phyloP scores from a whole-genome alignment of 2,888 invertebrate genomes.

The Brenthis daphne region DNA sequence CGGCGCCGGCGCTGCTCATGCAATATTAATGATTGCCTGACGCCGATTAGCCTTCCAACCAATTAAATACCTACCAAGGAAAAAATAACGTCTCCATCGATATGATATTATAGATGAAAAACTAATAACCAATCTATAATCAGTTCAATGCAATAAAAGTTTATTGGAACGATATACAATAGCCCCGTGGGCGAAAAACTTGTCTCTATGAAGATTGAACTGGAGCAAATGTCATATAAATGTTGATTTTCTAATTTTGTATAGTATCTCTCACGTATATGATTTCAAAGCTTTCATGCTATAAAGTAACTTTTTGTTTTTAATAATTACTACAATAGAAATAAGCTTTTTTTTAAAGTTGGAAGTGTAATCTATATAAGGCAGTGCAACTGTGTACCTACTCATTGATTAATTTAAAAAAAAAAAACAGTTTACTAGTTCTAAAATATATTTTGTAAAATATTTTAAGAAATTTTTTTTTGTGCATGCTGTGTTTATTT shows the following conservation, averaged over 20 bases:
- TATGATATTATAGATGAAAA: conserved; percentile 24
- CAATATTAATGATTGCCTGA: conserved; percentile 65
- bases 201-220: background rate
- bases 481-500: too few relatives aligned
- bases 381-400: too few relatives aligned
- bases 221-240: background rate
- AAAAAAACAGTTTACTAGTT: too few relatives aligned
- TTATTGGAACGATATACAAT: conserved; percentile 16
- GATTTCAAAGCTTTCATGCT: too few relatives aligned
- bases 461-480: too few relatives aligned
- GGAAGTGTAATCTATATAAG: too few relatives aligned
- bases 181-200: conserved; percentile 12
- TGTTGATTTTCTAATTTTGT: background rate
- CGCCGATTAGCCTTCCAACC: conserved; percentile 54
- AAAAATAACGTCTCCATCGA: conserved; percentile 43
- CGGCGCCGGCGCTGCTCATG: conserved; percentile 65
- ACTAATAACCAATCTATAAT: conserved; percentile 22
- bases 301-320: too few relatives aligned
- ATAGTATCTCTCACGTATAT: background rate
- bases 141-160: conserved; percentile 20
- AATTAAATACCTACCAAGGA: conserved; percentile 59
- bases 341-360: too few relatives aligned
- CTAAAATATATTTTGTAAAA: too few relatives aligned
- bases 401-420: too few relatives aligned
- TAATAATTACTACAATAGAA: too few relatives aligned